Evolutionary conservation across 2,888 invertebrate genomes (phyloP), one percentile per base, ranked within the genome.

Genomic region (Chaetogeoica ovagalla): DNA sequence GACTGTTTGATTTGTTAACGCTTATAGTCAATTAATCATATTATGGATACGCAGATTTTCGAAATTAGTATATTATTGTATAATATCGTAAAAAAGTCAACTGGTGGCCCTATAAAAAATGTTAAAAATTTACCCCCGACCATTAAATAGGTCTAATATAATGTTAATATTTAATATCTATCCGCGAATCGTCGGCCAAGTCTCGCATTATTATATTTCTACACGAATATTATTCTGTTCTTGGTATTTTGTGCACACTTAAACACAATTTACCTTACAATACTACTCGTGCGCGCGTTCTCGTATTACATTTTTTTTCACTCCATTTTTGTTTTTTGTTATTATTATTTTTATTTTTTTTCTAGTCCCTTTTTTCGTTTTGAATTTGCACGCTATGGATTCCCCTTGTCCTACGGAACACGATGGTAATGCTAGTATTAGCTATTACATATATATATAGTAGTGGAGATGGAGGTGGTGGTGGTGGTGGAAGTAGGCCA

Each of bases 351-450:
- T 39, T 65, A 8, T 66, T 48, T 57, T 74, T 65, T 74, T 63
- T 63, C 62, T 17, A 59, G 59, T 39, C 48, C 48, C 23, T 62
- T 72, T 23, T 71, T 62, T 59, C 4, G 2, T 9, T 73, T 55
- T 11, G 63, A 48, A 73, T 73, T 73, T n/a, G 63, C 73, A 73
- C 73, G 73, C 73, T 63, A 73, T 63, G 73, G 52, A 73, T 73
- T 73, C 6, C 62, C 48, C n/a, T n/a, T n/a, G n/a, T 5, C 9
- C 4, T 9, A 13, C 57, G 37, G 30, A 39, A 39, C 43, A 7
- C 8, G 2, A 43, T n/a, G 21, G 59, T 59, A 59, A 30, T 15
- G 15, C 9, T 60, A 48, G 15, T 48, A 43, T 43, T 13, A 43
- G 43, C n/a, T n/a, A 19, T 30, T 43, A 19, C 52, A 60, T 60